Conservation (phyloP, 53 echinoderm and acorn worm genomes). For the Antedon mediterranea region DNA sequence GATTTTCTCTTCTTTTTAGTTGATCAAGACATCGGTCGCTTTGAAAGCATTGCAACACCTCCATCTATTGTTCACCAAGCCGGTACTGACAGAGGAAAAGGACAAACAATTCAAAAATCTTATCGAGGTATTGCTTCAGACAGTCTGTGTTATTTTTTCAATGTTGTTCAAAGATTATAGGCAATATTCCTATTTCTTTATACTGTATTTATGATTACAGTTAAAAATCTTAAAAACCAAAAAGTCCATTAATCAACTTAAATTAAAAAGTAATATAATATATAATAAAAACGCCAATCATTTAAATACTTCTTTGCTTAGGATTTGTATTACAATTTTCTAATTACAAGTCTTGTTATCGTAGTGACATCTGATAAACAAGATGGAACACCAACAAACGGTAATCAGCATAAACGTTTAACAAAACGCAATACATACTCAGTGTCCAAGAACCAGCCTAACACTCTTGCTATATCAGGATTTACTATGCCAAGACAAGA, state of each 20-base stretch:
- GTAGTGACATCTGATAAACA: background rate
- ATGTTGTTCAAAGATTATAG: too few relatives aligned
- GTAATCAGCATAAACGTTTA: constrained; percentile 1
- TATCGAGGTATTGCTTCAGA: constrained; percentile 52
- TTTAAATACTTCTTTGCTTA: too few relatives aligned
- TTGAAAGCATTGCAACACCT: constrained; percentile 12
- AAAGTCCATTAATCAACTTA: too few relatives aligned
- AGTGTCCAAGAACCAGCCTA: constrained; percentile 24
- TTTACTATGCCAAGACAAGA: constrained; percentile 23
- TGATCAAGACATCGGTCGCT: constrained; percentile 36
- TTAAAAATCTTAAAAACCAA: too few relatives aligned
- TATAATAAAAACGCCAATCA: too few relatives aligned
- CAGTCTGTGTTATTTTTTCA: too few relatives aligned
- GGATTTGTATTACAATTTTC: too few relatives aligned
- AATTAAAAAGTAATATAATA: too few relatives aligned
- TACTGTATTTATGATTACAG: too few relatives aligned
- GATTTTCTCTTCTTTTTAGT: constrained; percentile 14
- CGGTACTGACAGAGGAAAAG: constrained; percentile 62
- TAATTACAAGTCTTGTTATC: background rate
- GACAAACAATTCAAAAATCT: constrained; percentile 56
- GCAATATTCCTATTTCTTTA: too few relatives aligned
- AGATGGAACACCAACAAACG: constrained; percentile 5
- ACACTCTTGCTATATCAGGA: constrained; percentile 27
- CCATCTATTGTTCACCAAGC: constrained; percentile 42
- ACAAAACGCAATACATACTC: constrained; percentile 25